These are phyloP conservation scores for Ornithoptera alexandrae DNA, from an alignment of 2,888 invertebrate species.

Conservation along the genomic window DNA sequence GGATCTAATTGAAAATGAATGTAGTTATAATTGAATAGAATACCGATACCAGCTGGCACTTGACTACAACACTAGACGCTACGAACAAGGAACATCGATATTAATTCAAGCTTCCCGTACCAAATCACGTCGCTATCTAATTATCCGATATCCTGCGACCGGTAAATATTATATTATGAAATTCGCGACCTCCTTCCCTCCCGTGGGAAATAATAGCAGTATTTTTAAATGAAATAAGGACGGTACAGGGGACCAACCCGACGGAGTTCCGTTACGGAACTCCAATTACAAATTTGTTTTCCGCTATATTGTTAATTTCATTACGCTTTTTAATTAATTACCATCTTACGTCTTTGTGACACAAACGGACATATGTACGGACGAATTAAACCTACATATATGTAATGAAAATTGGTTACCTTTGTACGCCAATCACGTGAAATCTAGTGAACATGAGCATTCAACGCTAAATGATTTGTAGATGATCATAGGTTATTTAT, in stretches of 20 bases:
- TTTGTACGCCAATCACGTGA: no score
- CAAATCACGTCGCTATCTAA: slow-evolving; percentile 77
- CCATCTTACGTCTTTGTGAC: no score
- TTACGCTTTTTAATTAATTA: slow-evolving; percentile 19
- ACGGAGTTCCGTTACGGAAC: slow-evolving; percentile 33
- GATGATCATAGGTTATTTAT: no score
- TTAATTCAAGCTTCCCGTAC: slow-evolving; percentile 74
- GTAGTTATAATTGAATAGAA: not conserved
- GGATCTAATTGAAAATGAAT: no score
- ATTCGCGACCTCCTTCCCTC: slow-evolving; percentile 64
- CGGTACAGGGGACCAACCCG: slow-evolving; percentile 41
- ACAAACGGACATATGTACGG: no score
- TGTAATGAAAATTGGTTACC: no score
- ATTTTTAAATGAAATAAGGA: slow-evolving; percentile 73
- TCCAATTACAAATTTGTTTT: slow-evolving; percentile 38
- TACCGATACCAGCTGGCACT: not conserved
- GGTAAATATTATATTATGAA: slow-evolving; percentile 76
- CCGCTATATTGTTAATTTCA: slow-evolving; percentile 24
- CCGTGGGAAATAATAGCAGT: slow-evolving; percentile 70
- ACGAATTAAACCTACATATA: no score
- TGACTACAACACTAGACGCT: slow-evolving; percentile 44
- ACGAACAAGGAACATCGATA: slow-evolving; percentile 76
- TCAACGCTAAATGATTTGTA: no score
- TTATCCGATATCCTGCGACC: slow-evolving; percentile 72
- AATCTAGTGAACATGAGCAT: no score